These are phyloP conservation scores for Mya arenaria DNA, from an alignment of 1,140 invertebrate genomes.

Conservation along the genomic window DNA sequence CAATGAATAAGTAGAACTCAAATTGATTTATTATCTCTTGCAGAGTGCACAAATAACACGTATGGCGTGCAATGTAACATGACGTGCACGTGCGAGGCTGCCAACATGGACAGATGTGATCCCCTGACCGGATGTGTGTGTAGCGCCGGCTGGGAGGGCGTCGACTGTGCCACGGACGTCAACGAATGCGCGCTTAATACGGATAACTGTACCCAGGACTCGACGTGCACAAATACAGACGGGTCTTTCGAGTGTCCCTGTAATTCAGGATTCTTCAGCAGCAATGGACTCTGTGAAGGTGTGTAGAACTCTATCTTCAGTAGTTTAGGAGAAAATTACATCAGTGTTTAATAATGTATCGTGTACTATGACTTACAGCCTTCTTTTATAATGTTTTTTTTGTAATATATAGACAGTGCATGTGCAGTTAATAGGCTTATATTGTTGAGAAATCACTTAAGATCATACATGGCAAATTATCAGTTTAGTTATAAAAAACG, in stretches of 20 bases:
- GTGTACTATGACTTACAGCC: neutral
- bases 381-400: no score
- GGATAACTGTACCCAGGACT: constrained; percentile 15
- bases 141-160: constrained; percentile 35
- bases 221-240: constrained; percentile 24
- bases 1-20: no score
- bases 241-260: constrained; percentile 56
- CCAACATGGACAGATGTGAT: constrained; percentile 28
- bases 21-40: constrained; percentile 12
- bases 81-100: neutral
- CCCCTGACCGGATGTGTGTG: constrained; percentile 41
- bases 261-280: constrained; percentile 24
- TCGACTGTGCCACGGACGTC: constrained; percentile 9
- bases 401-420: no score
- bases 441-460: no score
- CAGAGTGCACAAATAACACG: constrained; percentile 27
- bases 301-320: neutral
- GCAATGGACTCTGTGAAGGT: neutral
- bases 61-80: constrained; percentile 42
- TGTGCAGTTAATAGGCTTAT: neutral
- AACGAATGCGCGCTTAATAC: constrained; percentile 49
- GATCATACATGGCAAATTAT: no score
- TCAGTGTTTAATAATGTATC: neutral
- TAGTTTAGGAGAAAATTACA: neutral
- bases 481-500: no score